A percentile compares a stretch with the other conserved stretches of the same genome.
These are phyloP conservation scores for Drosophila subobscura DNA, from an alignment of 1,140 invertebrate species.

Conservation along the genomic window DNA sequence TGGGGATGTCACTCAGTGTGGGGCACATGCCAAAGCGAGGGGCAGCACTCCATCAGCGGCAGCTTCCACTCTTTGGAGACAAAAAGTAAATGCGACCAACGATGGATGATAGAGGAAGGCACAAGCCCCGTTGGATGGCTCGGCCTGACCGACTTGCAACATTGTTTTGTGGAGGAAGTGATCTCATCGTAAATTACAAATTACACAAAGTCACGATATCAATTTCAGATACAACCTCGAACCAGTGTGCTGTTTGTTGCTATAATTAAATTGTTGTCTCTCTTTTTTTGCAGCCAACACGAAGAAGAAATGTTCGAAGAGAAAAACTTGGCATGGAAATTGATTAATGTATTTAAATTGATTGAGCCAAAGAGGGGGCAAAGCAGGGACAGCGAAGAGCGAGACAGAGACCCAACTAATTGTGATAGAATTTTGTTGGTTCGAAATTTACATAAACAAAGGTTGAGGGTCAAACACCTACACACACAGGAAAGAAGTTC, in stretches of 20 bases:
- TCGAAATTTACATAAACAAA: slow-evolving; percentile 67
- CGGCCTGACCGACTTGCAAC: slow-evolving; percentile 50
- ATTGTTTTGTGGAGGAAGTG: slow-evolving; percentile 70
- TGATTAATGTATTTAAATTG: slow-evolving; percentile 77
- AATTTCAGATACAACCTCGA: slow-evolving; percentile 70
- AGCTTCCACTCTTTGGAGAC: not conserved
- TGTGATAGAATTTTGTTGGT: slow-evolving; percentile 58
- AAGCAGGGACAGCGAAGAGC: too few species aligned
- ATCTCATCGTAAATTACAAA: slow-evolving; percentile 83
- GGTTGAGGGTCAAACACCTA: slow-evolving; percentile 74
- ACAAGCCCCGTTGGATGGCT: not conserved
- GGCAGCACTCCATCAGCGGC: not conserved
- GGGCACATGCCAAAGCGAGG: slow-evolving; percentile 64
- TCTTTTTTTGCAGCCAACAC: slow-evolving; percentile 29
- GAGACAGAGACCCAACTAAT: slow-evolving; percentile 45
- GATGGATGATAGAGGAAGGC: slow-evolving; percentile 13
- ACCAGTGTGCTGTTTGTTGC: slow-evolving; percentile 56
- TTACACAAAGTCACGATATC: slow-evolving; percentile 82
- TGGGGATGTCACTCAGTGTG: slow-evolving; percentile 11
- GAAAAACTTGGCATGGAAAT: slow-evolving; percentile 56
- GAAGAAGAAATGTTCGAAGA: slow-evolving; percentile 40
- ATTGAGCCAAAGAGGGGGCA: slow-evolving; percentile 46
- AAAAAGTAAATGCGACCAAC: slow-evolving; percentile 43
- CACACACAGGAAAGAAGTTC: slow-evolving; percentile 36
- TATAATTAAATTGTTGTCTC: slow-evolving; percentile 64